Evolutionary conservation across 1,140 invertebrate genomes (phyloP).

Genomic region (Leucophenga varia): DNA sequence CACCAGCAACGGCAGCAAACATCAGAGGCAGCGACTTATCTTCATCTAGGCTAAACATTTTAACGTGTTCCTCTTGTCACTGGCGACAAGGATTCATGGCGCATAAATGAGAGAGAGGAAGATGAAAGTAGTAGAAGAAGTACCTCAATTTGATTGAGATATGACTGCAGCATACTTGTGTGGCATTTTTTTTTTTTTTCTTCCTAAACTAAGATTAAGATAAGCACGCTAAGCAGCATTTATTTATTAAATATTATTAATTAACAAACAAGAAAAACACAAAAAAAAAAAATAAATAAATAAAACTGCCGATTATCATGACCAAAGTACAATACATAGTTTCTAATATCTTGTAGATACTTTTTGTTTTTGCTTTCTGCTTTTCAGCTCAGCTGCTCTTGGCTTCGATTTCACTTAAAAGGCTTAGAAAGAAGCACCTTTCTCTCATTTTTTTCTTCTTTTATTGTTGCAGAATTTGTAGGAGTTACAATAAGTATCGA

Average conservation of each 20-base stretch:
- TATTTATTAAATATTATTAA: slow-evolving; percentile 51
- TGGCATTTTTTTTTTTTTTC: slow-evolving; percentile 3
- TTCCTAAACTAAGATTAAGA: slow-evolving; percentile 12
- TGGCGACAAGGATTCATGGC: too few species aligned
- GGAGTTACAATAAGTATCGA: slow-evolving; percentile 7
- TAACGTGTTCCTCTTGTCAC: slow-evolving; percentile 29
- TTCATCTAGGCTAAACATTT: slow-evolving; percentile 35
- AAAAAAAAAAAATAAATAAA: slow-evolving; percentile 29
- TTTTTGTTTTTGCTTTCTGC: not conserved
- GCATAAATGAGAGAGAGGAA: too few species aligned
- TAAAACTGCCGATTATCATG: too few species aligned
- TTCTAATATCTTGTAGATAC: too few species aligned
- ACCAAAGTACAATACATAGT: too few species aligned
- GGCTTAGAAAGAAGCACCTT: slow-evolving; percentile 4
- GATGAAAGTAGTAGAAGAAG: too few species aligned
- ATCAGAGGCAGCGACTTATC: slow-evolving; percentile 25
- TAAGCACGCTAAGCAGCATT: slow-evolving; percentile 15
- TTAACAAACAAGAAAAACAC: slow-evolving; percentile 21
- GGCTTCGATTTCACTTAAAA: slow-evolving; percentile 12
- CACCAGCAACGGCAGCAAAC: slow-evolving; percentile 13
- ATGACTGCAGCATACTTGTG: too few species aligned
- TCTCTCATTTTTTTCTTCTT: too few species aligned
- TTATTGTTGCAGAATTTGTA: too few species aligned
- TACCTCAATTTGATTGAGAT: too few species aligned
- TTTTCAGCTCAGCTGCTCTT: slow-evolving; percentile 1